Percentiles rank a stretch among this genome's conserved stretches.
These are phyloP conservation scores for Tricholaema leucomelas DNA, from an alignment of 2,113 vertebrate genomes.

Conservation along the genomic window DNA sequence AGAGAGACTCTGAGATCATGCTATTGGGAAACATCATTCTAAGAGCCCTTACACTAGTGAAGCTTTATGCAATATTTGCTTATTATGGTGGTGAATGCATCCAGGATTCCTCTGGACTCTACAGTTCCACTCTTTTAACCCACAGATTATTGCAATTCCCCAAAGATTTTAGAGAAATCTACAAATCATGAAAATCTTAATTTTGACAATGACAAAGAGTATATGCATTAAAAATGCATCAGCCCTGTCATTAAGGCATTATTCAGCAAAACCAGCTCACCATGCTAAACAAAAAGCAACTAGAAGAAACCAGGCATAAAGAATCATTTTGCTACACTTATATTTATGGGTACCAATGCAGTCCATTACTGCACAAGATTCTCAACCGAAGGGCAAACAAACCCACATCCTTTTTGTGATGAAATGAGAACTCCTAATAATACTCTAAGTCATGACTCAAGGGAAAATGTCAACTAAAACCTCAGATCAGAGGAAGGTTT, in stretches of 20 bases:
- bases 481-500: conserved; percentile 57
- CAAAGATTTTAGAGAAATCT: conserved; percentile 18
- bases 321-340: conserved; percentile 16
- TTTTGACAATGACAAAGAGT: conserved; percentile 54
- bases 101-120: background rate
- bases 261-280: conserved; percentile 59
- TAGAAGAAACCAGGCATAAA: conserved; percentile 12
- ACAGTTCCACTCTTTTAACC: background rate
- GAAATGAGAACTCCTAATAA: conserved; percentile 42
- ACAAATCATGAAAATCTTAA: conserved; percentile 61
- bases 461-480: conserved; percentile 10
- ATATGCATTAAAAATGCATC: conserved; percentile 49
- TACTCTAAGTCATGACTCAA: conserved; percentile 41
- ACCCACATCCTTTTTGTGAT: background rate
- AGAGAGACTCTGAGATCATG: background rate
- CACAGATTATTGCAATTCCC: background rate
- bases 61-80: background rate
- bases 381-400: conserved; percentile 22
- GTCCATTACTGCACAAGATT: background rate
- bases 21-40: background rate
- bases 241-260: conserved; percentile 50
- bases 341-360: background rate
- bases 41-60: background rate
- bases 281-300: conserved; percentile 17
- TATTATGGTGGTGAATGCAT: background rate